Conservation (phyloP, 2,888 invertebrate species). For the Copidosoma aretas region DNA sequence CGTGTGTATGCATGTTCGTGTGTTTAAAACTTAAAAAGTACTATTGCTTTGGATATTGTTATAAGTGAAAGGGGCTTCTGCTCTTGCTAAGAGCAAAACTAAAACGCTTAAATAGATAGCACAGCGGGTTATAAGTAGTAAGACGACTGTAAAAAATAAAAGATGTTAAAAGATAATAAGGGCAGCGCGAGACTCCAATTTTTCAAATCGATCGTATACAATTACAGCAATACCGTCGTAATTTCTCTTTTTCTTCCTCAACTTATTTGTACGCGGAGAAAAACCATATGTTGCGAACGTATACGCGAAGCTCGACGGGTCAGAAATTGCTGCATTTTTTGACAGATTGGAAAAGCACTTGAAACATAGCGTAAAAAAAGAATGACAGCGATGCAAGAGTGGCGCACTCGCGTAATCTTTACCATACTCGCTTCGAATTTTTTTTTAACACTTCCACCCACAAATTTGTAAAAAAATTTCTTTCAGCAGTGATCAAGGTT, state of each 20-base stretch:
- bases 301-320: not conserved
- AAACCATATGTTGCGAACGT: not conserved
- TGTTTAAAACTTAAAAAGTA: constrained; percentile 10
- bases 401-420: too few species aligned
- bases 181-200: constrained; percentile 7
- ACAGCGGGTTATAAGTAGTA: not conserved
- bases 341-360: not conserved
- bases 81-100: not conserved
- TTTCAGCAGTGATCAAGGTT: not conserved
- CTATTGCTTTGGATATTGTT: constrained; percentile 10
- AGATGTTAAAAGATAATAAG: not conserved
- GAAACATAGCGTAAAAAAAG: not conserved
- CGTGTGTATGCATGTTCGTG: not conserved
- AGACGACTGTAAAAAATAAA: not conserved
- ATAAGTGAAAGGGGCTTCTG: not conserved
- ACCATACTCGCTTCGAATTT: not conserved
- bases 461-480: not conserved
- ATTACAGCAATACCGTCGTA: constrained; percentile 23
- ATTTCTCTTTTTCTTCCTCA: constrained; percentile 8
- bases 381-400: not conserved
- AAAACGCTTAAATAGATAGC: not conserved
- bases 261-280: constrained; percentile 9
- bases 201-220: constrained; percentile 20
- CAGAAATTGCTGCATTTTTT: not conserved
- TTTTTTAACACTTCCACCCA: not conserved